Percentiles rank a stretch among this genome's conserved stretches.
These are phyloP conservation scores for Orius insidiosus DNA, from an alignment of 1,140 invertebrate genomes.

Conservation along the genomic window DNA sequence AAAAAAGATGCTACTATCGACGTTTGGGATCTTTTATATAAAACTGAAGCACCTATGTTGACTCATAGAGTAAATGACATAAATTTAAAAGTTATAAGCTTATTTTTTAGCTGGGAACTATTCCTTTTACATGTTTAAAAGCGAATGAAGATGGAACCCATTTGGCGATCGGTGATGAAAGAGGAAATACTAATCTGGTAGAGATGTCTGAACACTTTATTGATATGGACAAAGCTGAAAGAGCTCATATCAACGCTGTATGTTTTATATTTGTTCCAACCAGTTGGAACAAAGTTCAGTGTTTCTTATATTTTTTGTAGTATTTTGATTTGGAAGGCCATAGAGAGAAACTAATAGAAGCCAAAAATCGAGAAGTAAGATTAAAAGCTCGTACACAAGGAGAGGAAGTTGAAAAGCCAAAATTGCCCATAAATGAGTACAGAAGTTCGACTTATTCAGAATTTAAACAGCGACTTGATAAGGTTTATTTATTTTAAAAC, in stretches of 20 bases:
- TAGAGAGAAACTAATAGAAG: conserved; percentile 13
- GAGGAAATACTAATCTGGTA: conserved; percentile 1
- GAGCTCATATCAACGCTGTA: not conserved
- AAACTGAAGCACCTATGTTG: not conserved
- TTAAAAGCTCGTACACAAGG: conserved; percentile 8
- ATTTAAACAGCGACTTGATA: not conserved
- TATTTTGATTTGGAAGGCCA: conserved; percentile 7
- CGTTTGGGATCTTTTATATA: conserved; percentile 5
- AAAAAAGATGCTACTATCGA: conserved; percentile 6
- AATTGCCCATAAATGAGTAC: not conserved
- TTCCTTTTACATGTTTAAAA: conserved; percentile 1
- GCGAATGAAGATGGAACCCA: conserved; percentile 1
- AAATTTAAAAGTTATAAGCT: not conserved
- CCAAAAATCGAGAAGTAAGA: conserved; percentile 9
- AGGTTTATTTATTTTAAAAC: too few species aligned
- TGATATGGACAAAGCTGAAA: conserved; percentile 1
- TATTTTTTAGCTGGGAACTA: not conserved
- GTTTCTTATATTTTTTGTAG: conserved; percentile 1
- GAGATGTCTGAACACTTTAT: conserved; percentile 5
- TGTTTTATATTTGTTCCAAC: not conserved
- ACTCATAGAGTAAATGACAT: conserved; percentile 2
- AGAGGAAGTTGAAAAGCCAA: conserved; percentile 2
- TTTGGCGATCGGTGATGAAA: conserved; percentile 2
- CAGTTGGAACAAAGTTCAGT: not conserved
- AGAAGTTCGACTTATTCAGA: conserved; percentile 1